A percentile compares a stretch with the other conserved stretches of the same genome.
These are phyloP conservation scores for Athalia cordata DNA, from an alignment of 2,888 invertebrate genomes.

Conservation along the genomic window DNA sequence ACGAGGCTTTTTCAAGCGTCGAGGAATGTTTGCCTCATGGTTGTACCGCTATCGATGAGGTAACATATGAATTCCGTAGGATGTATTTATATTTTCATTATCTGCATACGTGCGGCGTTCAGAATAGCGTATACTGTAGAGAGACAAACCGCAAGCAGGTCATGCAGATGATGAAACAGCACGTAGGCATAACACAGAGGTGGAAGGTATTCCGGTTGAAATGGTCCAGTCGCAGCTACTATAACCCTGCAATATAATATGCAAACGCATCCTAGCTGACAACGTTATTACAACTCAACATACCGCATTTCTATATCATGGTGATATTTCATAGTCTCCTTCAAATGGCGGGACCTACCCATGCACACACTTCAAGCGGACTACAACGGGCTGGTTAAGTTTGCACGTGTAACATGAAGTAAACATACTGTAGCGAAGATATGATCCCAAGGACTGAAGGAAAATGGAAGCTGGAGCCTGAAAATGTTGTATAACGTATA, in stretches of 20 bases:
- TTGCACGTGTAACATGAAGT: slow-evolving; percentile 5
- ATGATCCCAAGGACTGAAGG: neutral
- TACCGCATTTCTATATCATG: slow-evolving; percentile 12
- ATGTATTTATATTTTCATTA: too few relatives aligned
- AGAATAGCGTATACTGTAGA: too few relatives aligned
- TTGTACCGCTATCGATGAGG: too few relatives aligned
- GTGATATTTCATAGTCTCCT: slow-evolving; percentile 9
- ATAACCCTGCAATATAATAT: neutral
- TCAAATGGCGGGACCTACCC: neutral
- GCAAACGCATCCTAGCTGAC: neutral
- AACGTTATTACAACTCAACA: neutral
- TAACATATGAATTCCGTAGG: too few relatives aligned
- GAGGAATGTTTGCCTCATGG: too few relatives aligned
- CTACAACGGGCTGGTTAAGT: neutral
- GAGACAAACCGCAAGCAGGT: too few relatives aligned
- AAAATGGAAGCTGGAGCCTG: slow-evolving; percentile 3
- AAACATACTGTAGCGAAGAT: neutral
- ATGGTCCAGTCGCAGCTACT: neutral
- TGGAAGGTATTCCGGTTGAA: neutral
- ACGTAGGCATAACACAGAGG: too few relatives aligned
- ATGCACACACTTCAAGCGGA: neutral
- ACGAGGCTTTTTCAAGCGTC: too few relatives aligned
- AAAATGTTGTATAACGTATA: neutral
- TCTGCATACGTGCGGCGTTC: too few relatives aligned
- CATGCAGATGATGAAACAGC: too few relatives aligned